Evolutionary conservation across 2,888 invertebrate species (phyloP).

Genomic region (Cerceris ruficornis): DNA sequence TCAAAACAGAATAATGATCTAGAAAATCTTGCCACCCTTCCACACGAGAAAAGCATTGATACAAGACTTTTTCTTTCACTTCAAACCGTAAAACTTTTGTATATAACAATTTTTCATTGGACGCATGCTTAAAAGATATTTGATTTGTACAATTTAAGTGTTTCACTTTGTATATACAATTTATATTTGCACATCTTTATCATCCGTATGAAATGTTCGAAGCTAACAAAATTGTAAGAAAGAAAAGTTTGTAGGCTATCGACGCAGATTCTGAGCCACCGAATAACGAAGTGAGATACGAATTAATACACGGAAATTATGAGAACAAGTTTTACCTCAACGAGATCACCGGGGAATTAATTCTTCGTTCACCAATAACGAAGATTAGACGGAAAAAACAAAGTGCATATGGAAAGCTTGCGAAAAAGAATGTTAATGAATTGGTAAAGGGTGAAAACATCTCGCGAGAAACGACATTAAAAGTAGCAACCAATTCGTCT

Average conservation of each 20-base stretch:
- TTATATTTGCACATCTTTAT: too few relatives aligned
- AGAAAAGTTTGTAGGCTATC: conserved; percentile 83
- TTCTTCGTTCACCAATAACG: conserved; percentile 83
- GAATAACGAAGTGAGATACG: conserved; percentile 93
- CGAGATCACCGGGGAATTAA: conserved; percentile 89
- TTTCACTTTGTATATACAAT: too few relatives aligned
- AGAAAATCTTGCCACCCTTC: too few relatives aligned
- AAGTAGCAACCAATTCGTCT: not conserved
- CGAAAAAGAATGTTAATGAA: conserved; percentile 57
- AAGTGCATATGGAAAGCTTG: conserved; percentile 63
- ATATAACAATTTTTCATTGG: too few relatives aligned
- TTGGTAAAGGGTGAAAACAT: conserved; percentile 28
- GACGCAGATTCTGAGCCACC: conserved; percentile 93
- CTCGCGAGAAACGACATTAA: not conserved
- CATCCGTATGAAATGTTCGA: not conserved
- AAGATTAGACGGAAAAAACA: conserved; percentile 72
- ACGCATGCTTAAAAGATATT: too few relatives aligned
- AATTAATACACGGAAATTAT: conserved; percentile 90
- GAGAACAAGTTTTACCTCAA: conserved; percentile 89
- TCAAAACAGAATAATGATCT: too few relatives aligned
- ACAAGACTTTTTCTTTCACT: too few relatives aligned
- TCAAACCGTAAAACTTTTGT: too few relatives aligned
- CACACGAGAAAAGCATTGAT: too few relatives aligned
- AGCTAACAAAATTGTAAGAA: conserved; percentile 1
- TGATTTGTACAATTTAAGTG: too few relatives aligned